These are phyloP conservation scores for Clivina fossor DNA, from an alignment of 2,888 invertebrate genomes.

Conservation along the genomic window DNA sequence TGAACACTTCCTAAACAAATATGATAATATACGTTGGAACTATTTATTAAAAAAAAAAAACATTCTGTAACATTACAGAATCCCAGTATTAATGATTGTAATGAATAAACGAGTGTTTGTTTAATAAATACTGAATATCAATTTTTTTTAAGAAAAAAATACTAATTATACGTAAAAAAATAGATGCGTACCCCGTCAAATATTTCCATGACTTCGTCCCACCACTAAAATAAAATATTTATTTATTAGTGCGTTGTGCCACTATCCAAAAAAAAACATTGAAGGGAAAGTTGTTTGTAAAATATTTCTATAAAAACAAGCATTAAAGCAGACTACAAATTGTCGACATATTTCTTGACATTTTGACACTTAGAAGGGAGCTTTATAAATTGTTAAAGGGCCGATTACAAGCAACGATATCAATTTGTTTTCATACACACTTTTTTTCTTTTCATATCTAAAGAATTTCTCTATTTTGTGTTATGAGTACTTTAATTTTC, in stretches of 20 bases:
- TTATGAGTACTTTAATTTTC: no score
- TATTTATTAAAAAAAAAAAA: no score
- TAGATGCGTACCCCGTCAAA: conserved; percentile 80
- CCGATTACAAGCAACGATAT: no score
- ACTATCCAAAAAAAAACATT: conserved; percentile 30
- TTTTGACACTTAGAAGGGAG: conserved; percentile 37
- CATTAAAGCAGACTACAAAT: conserved; percentile 12
- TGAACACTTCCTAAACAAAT: no score
- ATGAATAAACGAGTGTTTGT: not conserved
- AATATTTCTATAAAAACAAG: conserved; percentile 29
- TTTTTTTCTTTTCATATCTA: no score
- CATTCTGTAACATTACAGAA: no score
- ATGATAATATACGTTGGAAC: no score
- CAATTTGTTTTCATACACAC: no score
- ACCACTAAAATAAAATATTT: conserved; percentile 83
- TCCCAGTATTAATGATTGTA: no score
- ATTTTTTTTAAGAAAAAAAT: conserved; percentile 32
- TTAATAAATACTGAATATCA: conserved; percentile 7
- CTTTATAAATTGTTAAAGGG: no score
- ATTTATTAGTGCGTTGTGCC: conserved; percentile 47
- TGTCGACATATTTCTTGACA: no score
- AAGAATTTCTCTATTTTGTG: no score
- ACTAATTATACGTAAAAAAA: conserved; percentile 22
- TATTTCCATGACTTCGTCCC: conserved; percentile 96
- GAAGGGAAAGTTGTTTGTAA: conserved; percentile 28